Conservation (phyloP, 1,140 invertebrate species). For the Sinella curviseta region DNA sequence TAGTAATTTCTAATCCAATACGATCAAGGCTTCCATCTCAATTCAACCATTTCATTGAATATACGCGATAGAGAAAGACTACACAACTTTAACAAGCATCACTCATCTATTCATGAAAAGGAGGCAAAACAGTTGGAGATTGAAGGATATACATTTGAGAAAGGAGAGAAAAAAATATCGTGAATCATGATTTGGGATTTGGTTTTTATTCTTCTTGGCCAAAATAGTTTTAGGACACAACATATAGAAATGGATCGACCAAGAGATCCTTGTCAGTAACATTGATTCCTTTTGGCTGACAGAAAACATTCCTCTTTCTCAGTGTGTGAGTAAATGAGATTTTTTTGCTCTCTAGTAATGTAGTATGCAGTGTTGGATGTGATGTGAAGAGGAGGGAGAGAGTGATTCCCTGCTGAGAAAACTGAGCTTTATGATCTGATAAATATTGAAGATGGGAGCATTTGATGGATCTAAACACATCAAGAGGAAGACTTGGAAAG, state of each 20-base stretch:
- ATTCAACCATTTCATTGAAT: background rate
- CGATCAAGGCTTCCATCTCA: background rate
- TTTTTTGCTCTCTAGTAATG: background rate
- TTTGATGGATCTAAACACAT: background rate
- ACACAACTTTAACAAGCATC: background rate
- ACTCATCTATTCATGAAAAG: slow-evolving; percentile 4
- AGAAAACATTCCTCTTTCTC: background rate
- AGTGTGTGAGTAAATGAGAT: background rate
- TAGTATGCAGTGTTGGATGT: background rate
- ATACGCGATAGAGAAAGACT: background rate
- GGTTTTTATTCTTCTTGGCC: background rate
- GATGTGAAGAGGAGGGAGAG: background rate
- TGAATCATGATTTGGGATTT: slow-evolving; percentile 11
- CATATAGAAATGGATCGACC: no score
- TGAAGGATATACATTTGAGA: no score
- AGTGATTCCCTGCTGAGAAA: slow-evolving; percentile 14
- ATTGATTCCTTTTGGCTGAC: background rate
- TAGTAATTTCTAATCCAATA: slow-evolving; percentile 6
- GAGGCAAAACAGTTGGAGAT: background rate
- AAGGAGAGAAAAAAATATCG: background rate
- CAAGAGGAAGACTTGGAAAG: background rate
- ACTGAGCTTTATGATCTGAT: slow-evolving; percentile 25
- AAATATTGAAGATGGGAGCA: slow-evolving; percentile 9
- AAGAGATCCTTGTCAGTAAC: no score
- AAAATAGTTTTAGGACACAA: background rate